phyloP scores from a whole-genome alignment of 2,797 vertebrate species.

The Delichon dasypus region DNA sequence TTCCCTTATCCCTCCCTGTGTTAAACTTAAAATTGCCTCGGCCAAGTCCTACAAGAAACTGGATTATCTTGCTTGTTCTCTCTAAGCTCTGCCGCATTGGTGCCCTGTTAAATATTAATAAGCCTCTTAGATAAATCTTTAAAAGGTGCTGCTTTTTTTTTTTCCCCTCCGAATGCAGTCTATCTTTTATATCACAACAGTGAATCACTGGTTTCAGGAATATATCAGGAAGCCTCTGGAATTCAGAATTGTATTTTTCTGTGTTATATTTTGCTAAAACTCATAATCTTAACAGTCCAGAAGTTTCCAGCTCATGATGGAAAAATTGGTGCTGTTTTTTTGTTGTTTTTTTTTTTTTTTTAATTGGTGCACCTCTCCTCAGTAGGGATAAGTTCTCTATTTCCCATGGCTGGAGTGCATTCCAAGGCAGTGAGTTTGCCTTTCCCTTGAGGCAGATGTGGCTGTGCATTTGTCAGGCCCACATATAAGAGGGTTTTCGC shows the following conservation, averaged over 20 bases:
- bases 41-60: constrained; percentile 6
- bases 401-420: background rate
- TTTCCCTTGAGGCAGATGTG: background rate
- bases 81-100: background rate
- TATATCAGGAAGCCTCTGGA: constrained; percentile 10
- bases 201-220: constrained; percentile 4
- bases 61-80: constrained; percentile 20
- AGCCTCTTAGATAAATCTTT: constrained; percentile 10
- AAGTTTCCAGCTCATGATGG: background rate
- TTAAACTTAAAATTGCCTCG: background rate
- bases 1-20: background rate
- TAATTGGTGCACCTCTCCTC: background rate
- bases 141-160: background rate
- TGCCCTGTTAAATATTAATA: constrained; percentile 52
- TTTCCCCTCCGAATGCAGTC: background rate
- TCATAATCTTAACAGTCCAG: background rate
- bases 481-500: background rate
- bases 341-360: background rate
- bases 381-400: background rate
- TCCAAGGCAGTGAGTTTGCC: background rate
- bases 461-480: background rate
- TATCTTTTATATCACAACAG: background rate
- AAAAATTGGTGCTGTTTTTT: background rate
- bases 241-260: background rate
- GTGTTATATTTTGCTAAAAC: background rate